A percentile compares a stretch with the other conserved stretches of the same genome.
phyloP scores from a whole-genome alignment of 2,113 vertebrate species.

The Nycticebus coucang region DNA sequence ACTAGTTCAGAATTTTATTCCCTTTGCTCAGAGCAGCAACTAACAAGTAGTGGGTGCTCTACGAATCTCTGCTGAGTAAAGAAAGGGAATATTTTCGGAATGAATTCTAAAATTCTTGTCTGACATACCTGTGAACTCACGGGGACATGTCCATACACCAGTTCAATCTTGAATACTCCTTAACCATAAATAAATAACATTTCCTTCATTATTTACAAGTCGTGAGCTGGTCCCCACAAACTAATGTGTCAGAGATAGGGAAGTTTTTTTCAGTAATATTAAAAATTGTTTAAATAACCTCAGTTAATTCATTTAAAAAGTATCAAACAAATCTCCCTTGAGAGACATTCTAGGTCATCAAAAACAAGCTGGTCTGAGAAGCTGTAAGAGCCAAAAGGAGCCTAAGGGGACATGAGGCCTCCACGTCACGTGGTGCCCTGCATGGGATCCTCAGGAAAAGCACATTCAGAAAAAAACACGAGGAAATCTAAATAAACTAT shows the following conservation, averaged over 20 bases:
- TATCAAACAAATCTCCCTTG: not conserved
- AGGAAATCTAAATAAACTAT: not conserved
- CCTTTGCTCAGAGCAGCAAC: not conserved
- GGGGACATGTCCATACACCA: not conserved
- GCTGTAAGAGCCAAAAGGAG: not conserved
- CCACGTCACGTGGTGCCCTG: not conserved
- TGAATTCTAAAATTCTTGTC: conserved; percentile 1
- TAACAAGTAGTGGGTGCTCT: not conserved
- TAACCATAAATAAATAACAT: not conserved
- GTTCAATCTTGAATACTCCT: not conserved
- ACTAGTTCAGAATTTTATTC: not conserved
- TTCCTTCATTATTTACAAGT: not conserved
- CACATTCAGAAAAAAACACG: not conserved
- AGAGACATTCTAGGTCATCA: not conserved
- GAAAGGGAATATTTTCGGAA: not conserved
- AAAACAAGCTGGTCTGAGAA: not conserved
- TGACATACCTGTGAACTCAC: not conserved
- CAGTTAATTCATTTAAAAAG: not conserved
- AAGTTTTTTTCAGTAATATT: not conserved
- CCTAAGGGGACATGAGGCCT: not conserved
- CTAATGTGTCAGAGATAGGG: not conserved
- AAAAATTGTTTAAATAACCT: not conserved
- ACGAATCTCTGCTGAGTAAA: not conserved
- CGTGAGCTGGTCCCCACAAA: not conserved
- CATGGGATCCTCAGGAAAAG: not conserved